Conservation (phyloP, 2,113 vertebrate species). For the Hiodon tergisus region DNA sequence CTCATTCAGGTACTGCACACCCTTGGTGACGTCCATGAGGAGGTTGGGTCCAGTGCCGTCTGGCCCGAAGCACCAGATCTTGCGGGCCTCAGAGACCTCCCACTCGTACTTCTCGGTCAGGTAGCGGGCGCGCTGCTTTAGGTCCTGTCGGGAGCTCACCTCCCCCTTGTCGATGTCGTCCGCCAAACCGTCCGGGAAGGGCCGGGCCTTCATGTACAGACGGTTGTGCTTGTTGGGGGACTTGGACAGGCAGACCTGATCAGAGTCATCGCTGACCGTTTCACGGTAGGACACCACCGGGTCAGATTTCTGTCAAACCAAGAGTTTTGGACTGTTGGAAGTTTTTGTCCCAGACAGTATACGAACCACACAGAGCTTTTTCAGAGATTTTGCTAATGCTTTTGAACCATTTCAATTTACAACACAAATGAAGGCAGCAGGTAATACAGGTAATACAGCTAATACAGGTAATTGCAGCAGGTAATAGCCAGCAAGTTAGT, state of each 20-base stretch:
- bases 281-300: slow-evolving; percentile 51
- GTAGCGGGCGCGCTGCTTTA: slow-evolving; percentile 43
- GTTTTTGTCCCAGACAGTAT: too few relatives aligned
- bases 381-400: too few relatives aligned
- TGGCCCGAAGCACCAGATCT: slow-evolving; percentile 56
- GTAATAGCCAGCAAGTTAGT: too few relatives aligned
- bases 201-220: slow-evolving; percentile 46
- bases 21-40: slow-evolving; percentile 46
- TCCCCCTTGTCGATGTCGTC: slow-evolving; percentile 55
- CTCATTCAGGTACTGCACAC: slow-evolving; percentile 53
- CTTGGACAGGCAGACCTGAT: slow-evolving; percentile 50
- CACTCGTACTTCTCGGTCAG: slow-evolving; percentile 55
- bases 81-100: slow-evolving; percentile 46
- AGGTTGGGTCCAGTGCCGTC: slow-evolving; percentile 45
- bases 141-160: slow-evolving; percentile 45
- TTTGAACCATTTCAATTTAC: too few relatives aligned
- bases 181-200: slow-evolving; percentile 51
- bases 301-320: slow-evolving; percentile 52
- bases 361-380: too few relatives aligned
- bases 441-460: background rate
- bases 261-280: slow-evolving; percentile 48
- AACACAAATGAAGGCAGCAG: background rate
- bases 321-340: background rate
- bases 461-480: too few relatives aligned
- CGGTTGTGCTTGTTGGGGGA: slow-evolving; percentile 54